phyloP scores from a whole-genome alignment of 64 coral and sea anemone species.

The Montipora efflorescens region DNA sequence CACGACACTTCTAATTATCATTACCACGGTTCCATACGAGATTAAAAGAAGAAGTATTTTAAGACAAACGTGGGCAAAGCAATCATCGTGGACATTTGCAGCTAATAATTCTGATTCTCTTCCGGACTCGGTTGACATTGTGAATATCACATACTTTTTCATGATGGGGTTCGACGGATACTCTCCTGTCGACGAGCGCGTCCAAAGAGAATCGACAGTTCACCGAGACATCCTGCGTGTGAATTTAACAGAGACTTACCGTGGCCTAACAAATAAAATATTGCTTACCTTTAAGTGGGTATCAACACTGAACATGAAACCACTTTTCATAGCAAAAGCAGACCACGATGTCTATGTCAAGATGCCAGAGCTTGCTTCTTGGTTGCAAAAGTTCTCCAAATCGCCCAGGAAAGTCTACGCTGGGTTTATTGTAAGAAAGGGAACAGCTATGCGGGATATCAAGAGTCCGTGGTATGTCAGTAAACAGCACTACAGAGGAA shows the following conservation, averaged over 20 bases:
- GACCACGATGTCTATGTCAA: slow-evolving; percentile 56
- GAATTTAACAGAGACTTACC: slow-evolving; percentile 34
- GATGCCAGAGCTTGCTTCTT: slow-evolving; percentile 10
- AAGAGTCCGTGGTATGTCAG: slow-evolving; percentile 31
- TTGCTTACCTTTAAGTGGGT: slow-evolving; percentile 43
- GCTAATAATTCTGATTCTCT: not conserved
- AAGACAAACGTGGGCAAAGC: not conserved
- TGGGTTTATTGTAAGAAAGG: slow-evolving; percentile 5
- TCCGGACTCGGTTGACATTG: not conserved
- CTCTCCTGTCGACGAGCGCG: not conserved
- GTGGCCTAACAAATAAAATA: slow-evolving; percentile 15
- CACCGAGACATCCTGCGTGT: slow-evolving; percentile 37
- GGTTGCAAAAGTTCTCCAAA: not conserved
- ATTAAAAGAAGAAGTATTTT: not conserved
- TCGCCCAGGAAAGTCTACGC: slow-evolving; percentile 6
- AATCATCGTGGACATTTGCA: not conserved
- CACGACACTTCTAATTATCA: not conserved
- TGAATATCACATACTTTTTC: slow-evolving; percentile 1
- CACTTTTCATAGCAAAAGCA: slow-evolving; percentile 35
- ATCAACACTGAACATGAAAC: slow-evolving; percentile 2
- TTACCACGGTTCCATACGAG: not conserved
- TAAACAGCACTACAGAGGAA: not conserved
- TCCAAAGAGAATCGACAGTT: not conserved
- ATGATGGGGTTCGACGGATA: slow-evolving; percentile 40
- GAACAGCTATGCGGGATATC: not conserved